A percentile compares a stretch with the other conserved stretches of the same genome.
Conservation (phyloP, 2,888 invertebrate species). For the Ennomos fuscantarius region DNA sequence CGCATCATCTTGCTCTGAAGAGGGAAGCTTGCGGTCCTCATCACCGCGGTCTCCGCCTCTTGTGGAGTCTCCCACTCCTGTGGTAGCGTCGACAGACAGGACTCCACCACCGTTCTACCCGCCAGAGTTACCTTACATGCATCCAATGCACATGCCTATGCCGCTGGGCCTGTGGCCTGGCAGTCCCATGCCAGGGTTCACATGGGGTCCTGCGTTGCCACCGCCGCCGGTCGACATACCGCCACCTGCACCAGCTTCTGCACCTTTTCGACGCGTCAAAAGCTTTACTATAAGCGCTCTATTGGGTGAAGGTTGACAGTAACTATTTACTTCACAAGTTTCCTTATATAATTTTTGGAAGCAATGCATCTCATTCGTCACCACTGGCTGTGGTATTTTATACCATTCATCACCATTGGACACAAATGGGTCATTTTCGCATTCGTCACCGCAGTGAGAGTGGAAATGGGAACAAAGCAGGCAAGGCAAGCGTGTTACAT, state of each 20-base stretch:
- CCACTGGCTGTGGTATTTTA: too few relatives aligned
- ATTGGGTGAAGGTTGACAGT: constrained; percentile 74
- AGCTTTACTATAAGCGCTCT: constrained; percentile 81
- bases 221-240: constrained; percentile 54
- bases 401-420: too few relatives aligned
- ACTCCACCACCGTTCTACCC: constrained; percentile 68
- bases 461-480: too few relatives aligned
- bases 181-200: constrained; percentile 56
- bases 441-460: too few relatives aligned
- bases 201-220: constrained; percentile 67
- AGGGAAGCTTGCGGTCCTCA: constrained; percentile 73
- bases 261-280: constrained; percentile 73
- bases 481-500: too few relatives aligned
- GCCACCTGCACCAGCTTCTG: constrained; percentile 56
- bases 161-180: constrained; percentile 69
- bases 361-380: too few relatives aligned
- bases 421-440: too few relatives aligned
- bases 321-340: too few relatives aligned
- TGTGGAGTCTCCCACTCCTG: constrained; percentile 71
- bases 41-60: constrained; percentile 76
- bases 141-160: constrained; percentile 69
- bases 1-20: constrained; percentile 78
- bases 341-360: too few relatives aligned
- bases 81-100: constrained; percentile 60
- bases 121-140: constrained; percentile 65